These are phyloP conservation scores for Tribolium madens DNA, from an alignment of 1,140 invertebrate genomes.

Conservation along the genomic window DNA sequence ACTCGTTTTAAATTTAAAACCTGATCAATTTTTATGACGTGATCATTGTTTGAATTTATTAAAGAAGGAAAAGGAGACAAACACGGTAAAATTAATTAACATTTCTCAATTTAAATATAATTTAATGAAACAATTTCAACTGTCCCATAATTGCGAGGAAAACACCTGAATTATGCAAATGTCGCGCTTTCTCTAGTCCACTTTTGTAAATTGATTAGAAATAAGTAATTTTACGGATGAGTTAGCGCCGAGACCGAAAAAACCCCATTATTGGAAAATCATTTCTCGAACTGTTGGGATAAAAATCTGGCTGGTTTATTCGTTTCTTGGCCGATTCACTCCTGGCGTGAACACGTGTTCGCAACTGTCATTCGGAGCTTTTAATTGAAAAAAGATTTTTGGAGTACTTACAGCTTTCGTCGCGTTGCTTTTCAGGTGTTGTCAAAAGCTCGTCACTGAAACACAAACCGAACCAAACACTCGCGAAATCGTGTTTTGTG, in stretches of 20 bases:
- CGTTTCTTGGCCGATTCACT: neutral
- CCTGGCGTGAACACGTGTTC: neutral
- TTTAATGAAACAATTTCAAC: constrained; percentile 57
- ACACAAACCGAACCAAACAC: constrained; percentile 21
- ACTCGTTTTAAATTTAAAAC: constrained; percentile 23
- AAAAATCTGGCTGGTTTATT: neutral
- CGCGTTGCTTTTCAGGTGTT: neutral
- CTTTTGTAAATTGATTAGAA: constrained; percentile 51
- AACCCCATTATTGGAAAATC: constrained; percentile 45
- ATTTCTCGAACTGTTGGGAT: constrained; percentile 24
- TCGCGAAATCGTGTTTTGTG: neutral
- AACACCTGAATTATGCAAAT: constrained; percentile 6
- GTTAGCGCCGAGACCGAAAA: constrained; percentile 24
- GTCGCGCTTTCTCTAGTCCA: constrained; percentile 12
- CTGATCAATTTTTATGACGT: constrained; percentile 7
- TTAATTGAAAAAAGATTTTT: neutral
- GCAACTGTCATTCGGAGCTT: neutral
- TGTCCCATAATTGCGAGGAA: neutral
- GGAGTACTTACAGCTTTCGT: neutral
- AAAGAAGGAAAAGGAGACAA: neutral
- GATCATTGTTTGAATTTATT: constrained; percentile 7
- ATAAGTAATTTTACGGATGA: constrained; percentile 54
- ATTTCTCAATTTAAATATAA: constrained; percentile 57
- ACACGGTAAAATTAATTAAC: constrained; percentile 54
- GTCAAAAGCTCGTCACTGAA: neutral